Evolutionary conservation across 1,140 invertebrate species (phyloP), one percentile per base, ranked within the genome.

Genomic region (Daktulosphaira vitifoliae): DNA sequence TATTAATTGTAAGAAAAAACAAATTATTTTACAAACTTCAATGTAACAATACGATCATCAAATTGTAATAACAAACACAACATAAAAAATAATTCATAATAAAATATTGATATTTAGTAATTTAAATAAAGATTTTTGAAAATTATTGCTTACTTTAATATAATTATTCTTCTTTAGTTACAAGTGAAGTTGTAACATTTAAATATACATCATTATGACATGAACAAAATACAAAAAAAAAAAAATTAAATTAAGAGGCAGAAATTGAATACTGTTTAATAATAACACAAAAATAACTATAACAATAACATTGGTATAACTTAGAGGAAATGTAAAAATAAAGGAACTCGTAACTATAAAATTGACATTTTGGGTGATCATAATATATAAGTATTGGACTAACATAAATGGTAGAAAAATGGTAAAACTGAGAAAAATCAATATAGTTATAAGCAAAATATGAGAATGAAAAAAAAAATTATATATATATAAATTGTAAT

Each of bases 301-400:
- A 52, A 52, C 1, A 20, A 29, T 33, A 46, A 29, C 39, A 48
- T 46, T 11, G n/a, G 25, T 25, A 38, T n/a, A 44, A 7, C 5
- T 29, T 16, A 46, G 29, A 59, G 16, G 13, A 42, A 42, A 42
- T 15, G 25, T 39, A 46, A 26, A 46, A 59, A 48, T 29, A 62
- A 62, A 62, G 56, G 56, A 62, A 62, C 56, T 62, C 20, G 18
- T 62, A 62, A 62, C 56, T 62, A 23, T 62, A 62, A 42, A 56
- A 62, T 62, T 62, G 56, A 62, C 56, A 46, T 46, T 15, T 62
- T 13, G 44, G 39, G 38, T 56, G 25, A 15, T 62, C 56, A 46
- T 46, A 46, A 62, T 16, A 62, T n/a, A 44, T 44, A 33, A 20
- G 16, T 62, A 62, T 23, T 38, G 44, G 46, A 44, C 56, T 62